Conservation (phyloP, 2,888 invertebrate genomes). For the Coleophora flavipennella region DNA sequence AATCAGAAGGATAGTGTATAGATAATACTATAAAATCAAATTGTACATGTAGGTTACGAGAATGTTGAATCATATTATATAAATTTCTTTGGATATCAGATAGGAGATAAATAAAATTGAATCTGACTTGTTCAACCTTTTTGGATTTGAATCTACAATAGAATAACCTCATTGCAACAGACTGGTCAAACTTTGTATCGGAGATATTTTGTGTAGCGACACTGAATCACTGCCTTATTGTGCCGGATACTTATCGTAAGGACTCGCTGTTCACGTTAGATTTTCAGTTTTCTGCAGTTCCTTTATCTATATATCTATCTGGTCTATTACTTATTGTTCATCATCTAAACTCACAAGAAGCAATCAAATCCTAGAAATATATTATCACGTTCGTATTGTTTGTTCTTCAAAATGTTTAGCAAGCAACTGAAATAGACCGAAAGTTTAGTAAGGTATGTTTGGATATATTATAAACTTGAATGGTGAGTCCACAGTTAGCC, state of each 20-base stretch:
- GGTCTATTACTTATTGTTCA: too few species aligned
- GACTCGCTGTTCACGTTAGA: too few species aligned
- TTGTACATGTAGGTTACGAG: conserved; percentile 69
- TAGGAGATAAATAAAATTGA: conserved; percentile 58
- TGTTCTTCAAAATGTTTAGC: too few species aligned
- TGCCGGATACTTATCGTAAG: conserved; percentile 50
- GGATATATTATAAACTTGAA: too few species aligned
- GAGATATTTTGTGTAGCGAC: conserved; percentile 70
- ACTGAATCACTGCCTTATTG: conserved; percentile 71
- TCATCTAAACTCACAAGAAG: too few species aligned
- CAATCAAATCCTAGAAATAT: too few species aligned
- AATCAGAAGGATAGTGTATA: conserved; percentile 61
- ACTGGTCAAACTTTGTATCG: conserved; percentile 66
- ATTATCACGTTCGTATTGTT: too few species aligned
- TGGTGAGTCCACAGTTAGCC: conserved; percentile 36
- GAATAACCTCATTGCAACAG: conserved; percentile 66
- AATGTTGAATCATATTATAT: conserved; percentile 64
- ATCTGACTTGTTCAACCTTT: conserved; percentile 65
- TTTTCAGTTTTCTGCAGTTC: too few species aligned
- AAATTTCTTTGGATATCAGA: conserved; percentile 54
- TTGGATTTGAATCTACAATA: conserved; percentile 73
- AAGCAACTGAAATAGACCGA: too few species aligned
- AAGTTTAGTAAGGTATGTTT: too few species aligned
- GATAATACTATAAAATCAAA: conserved; percentile 64
- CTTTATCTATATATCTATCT: too few species aligned